phyloP scores from a whole-genome alignment of 2,113 vertebrate genomes.

The Gallinago media region DNA sequence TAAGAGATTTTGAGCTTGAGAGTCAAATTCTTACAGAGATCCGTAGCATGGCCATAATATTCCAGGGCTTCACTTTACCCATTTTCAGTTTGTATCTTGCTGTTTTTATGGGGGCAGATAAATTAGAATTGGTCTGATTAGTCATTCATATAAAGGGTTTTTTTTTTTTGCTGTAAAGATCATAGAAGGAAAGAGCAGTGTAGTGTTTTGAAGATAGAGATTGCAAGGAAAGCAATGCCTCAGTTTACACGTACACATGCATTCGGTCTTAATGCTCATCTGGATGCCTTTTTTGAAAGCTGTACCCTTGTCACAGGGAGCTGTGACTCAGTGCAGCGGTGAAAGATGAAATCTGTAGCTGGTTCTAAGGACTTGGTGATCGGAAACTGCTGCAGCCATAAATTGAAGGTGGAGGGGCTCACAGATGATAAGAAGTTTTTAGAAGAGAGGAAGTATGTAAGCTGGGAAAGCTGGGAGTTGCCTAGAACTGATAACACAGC shows the following conservation, averaged over 20 bases:
- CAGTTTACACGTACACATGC: background rate
- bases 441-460: background rate
- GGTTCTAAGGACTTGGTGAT: background rate
- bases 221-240: background rate
- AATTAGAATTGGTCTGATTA: background rate
- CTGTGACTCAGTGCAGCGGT: background rate
- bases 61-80: background rate
- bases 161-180: background rate
- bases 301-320: background rate
- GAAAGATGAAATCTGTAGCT: background rate
- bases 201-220: background rate
- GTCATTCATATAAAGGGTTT: background rate
- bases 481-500: background rate
- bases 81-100: background rate
- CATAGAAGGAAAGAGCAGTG: background rate
- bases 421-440: rapidly evolving
- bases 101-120: background rate
- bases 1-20: background rate
- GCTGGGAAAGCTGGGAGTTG: background rate
- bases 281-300: background rate
- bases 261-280: background rate
- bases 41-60: background rate
- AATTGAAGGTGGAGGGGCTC: background rate
- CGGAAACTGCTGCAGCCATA: background rate
- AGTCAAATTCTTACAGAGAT: background rate